Evolutionary conservation across 2,113 vertebrate genomes (phyloP).

Genomic region (Cisticola juncidis): DNA sequence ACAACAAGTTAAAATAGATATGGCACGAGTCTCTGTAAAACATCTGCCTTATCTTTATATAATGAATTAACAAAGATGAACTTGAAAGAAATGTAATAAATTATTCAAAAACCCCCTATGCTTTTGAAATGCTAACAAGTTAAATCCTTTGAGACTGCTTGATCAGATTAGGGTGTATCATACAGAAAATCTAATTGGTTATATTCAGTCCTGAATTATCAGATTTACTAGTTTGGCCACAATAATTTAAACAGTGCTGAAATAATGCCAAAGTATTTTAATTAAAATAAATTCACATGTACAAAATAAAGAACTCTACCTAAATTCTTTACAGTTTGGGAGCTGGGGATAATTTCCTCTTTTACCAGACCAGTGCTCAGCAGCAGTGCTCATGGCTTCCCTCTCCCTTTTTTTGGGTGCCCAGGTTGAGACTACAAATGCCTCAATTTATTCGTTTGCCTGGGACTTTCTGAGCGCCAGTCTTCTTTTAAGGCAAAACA

Average conservation of each 20-base stretch:
- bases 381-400: background rate
- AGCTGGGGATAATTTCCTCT: background rate
- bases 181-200: background rate
- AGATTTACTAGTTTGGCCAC: constrained; percentile 17
- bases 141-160: background rate
- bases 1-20: background rate
- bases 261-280: background rate
- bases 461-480: background rate
- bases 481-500: background rate
- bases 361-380: background rate
- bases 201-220: background rate
- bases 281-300: background rate
- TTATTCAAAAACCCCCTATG: constrained; percentile 36
- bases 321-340: background rate
- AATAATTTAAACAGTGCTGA: background rate
- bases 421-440: background rate
- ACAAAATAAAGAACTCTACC: background rate
- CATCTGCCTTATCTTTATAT: constrained; percentile 29
- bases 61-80: constrained; percentile 45
- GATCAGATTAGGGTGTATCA: background rate
- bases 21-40: constrained; percentile 9
- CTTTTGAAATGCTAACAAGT: constrained; percentile 50
- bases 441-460: background rate
- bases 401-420: background rate
- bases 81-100: constrained; percentile 56